These are phyloP conservation scores for Apodemia mormo DNA, from an alignment of 2,888 invertebrate species.

Conservation along the genomic window DNA sequence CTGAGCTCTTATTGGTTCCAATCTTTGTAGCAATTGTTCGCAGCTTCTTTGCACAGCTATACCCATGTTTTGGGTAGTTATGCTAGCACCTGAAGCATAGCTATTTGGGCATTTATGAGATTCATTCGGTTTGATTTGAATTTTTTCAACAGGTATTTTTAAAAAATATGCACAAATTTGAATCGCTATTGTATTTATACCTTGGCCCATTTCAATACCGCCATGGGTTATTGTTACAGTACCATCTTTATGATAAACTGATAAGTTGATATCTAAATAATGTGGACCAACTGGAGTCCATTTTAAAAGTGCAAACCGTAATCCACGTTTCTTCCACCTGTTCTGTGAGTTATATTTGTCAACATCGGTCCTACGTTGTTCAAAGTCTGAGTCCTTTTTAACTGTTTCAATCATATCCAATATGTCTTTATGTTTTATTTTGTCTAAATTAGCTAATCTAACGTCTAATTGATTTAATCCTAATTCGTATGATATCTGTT, in stretches of 20 bases:
- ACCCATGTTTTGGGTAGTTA: constrained; percentile 52
- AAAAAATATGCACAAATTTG: constrained; percentile 85
- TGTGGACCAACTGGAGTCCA: constrained; percentile 80
- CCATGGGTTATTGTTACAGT: constrained; percentile 87
- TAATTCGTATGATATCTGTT: constrained; percentile 81
- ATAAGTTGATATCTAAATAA: constrained; percentile 78
- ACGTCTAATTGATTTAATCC: constrained; percentile 82
- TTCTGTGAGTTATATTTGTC: constrained; percentile 85
- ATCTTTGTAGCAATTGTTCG: constrained; percentile 46
- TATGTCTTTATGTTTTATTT: constrained; percentile 62
- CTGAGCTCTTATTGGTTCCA: constrained; percentile 67
- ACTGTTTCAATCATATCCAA: constrained; percentile 69
- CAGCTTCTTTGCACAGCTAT: constrained; percentile 50
- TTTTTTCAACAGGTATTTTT: constrained; percentile 83
- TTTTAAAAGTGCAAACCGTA: constrained; percentile 85
- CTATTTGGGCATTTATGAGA: constrained; percentile 84
- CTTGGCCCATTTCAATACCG: constrained; percentile 91
- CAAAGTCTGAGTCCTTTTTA: constrained; percentile 62
- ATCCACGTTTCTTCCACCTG: constrained; percentile 89
- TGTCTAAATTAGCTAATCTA: constrained; percentile 54
- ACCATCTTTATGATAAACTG: constrained; percentile 87
- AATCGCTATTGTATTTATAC: constrained; percentile 86
- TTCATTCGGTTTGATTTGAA: constrained; percentile 85
- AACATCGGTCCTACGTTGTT: constrained; percentile 66
- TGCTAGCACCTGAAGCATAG: constrained; percentile 84